A percentile compares a stretch with the other conserved stretches of the same genome.
Evolutionary conservation across 23 tunicate species (phyloP).

Genomic region (Clavelina lepadiformis): DNA sequence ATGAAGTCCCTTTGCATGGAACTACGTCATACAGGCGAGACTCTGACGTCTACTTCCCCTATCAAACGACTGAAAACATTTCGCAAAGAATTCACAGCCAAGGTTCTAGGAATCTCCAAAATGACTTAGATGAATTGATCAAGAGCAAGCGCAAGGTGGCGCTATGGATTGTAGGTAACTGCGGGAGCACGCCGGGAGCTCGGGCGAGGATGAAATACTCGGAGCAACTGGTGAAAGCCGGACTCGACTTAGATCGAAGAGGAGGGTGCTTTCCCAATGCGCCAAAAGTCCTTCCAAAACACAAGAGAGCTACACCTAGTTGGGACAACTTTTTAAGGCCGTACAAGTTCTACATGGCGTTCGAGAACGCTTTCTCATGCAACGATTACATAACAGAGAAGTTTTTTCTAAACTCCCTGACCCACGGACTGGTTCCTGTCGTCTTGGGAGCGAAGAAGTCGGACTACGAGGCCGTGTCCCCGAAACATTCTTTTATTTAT

Average conservation of each 20-base stretch:
- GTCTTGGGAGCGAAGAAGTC: constrained; percentile 31
- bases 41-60: no score
- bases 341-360: constrained; percentile 67
- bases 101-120: no score
- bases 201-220: constrained; percentile 31
- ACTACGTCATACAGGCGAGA: no score
- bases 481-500: constrained; percentile 29
- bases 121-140: constrained; percentile 10
- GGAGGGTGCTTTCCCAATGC: constrained; percentile 48
- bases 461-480: constrained; percentile 16
- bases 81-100: no score
- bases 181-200: constrained; percentile 50
- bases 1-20: no score
- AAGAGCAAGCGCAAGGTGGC: constrained; percentile 25
- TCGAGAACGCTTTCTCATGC: constrained; percentile 48
- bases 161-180: constrained; percentile 58
- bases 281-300: no score
- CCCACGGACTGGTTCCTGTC: constrained; percentile 34
- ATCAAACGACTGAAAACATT: no score
- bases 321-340: not conserved
- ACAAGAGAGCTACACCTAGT: no score
- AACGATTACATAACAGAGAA: constrained; percentile 62
- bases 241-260: constrained; percentile 37
- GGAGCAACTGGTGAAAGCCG: constrained; percentile 24
- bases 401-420: constrained; percentile 15